Base-by-base conservation (phyloP, 2,113 vertebrate species). In the Arothron firmamentum region DNA sequence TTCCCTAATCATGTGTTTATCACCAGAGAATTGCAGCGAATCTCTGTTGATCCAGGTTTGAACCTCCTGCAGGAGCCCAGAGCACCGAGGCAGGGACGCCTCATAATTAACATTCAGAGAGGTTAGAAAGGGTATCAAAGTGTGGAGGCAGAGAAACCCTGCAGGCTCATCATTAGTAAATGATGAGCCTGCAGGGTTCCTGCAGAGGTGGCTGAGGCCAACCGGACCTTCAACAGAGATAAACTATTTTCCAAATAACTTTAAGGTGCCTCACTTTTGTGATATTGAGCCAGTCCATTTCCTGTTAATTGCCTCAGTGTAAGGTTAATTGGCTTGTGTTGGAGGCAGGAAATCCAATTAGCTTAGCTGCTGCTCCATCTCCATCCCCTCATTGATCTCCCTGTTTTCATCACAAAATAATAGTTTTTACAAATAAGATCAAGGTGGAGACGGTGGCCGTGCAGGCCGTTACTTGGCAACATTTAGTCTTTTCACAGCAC, bases 1-100 rank as follows among this genome's bases (percentile, higher is more conserved):
- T 89, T 91, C 91, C 89, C 91, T 93, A 94, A 94, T 94, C 90
- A 92, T 87, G 90, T 92, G 93, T 94, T 95, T 92, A 93, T 95
- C 89, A 90, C 83, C 85, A 87, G 83, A 81, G 77, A 77, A 81
- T 93, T 88, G 90, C 78, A 23, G 81, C 70, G 90, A 89, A 89
- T 14, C 78, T 83, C 84, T 88, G 91, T 85, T 89, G 89, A 88
- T 79, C 74, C 62, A 49, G 6, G 15, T 16, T 62, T 56, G 42
- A 53, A 25, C 62, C 20, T 51, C 31, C 56, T 72, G 65, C 78
- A 70, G 72, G 70, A 59, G 57, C 41, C 79, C 87, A 77, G 89
- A 52, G 62, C 59, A 52, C 58, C 75, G 5, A 31, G 41, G 66
- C 62, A 9, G 6, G 66, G 61, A 51, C 54, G 77, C 58, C 73